A percentile compares a stretch with the other conserved stretches of the same genome.
Conservation (phyloP, 2,797 vertebrate species). For the Enteromius treurensis region DNA sequence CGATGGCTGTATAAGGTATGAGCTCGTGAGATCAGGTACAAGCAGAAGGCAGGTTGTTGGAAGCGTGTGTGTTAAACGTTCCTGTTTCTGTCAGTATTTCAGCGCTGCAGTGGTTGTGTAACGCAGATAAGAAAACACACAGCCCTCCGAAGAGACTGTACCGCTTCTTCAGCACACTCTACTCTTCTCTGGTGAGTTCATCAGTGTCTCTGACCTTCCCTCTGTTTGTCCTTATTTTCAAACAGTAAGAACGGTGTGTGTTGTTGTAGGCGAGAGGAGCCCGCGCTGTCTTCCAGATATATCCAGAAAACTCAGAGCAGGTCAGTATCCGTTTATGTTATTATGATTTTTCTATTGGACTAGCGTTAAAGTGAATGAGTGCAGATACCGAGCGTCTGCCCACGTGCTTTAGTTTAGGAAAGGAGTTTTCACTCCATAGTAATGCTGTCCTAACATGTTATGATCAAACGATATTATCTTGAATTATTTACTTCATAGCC, state of each 20-base stretch:
- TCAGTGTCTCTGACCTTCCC: not conserved
- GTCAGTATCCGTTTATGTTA: constrained; percentile 65
- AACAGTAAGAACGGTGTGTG: not conserved
- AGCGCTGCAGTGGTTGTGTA: constrained; percentile 96
- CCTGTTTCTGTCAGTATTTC: constrained; percentile 82
- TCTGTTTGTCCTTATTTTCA: not conserved
- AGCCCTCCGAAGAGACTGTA: constrained; percentile 89
- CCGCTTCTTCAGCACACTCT: constrained; percentile 90
- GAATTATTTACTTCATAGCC: too few species aligned
- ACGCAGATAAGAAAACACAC: constrained; percentile 91
- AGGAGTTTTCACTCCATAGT: too few species aligned
- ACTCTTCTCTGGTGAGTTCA: constrained; percentile 84
- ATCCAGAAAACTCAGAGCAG: constrained; percentile 92
- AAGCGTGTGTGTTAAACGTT: not conserved
- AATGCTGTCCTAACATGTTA: too few species aligned
- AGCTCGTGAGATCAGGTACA: not conserved
- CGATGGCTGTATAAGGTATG: constrained; percentile 94
- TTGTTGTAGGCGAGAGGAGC: constrained; percentile 84
- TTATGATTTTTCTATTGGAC: too few species aligned
- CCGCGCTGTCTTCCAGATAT: constrained; percentile 92
- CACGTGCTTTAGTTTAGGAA: too few species aligned
- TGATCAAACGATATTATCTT: too few species aligned
- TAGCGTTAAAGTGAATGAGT: not conserved
- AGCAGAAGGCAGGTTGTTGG: not conserved
- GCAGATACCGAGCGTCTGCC: too few species aligned